These are phyloP conservation scores for Zaprionus taronus DNA, from an alignment of 1,140 invertebrate genomes.

Conservation along the genomic window DNA sequence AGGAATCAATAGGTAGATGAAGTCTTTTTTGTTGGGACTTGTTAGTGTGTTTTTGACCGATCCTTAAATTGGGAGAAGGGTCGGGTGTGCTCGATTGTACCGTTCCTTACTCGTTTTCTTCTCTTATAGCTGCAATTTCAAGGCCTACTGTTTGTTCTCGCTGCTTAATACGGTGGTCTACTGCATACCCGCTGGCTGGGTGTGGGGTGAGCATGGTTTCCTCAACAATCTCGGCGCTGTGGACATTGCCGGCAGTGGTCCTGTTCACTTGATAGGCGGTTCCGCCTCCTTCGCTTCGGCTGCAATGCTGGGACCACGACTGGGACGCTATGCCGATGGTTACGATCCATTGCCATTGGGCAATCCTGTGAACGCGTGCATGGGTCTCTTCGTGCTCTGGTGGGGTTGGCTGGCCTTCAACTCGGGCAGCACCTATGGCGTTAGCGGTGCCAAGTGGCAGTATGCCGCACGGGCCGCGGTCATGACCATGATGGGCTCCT, in stretches of 20 bases:
- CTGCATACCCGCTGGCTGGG: slow-evolving; percentile 91
- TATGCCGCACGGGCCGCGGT: slow-evolving; percentile 95
- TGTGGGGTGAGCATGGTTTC: slow-evolving; percentile 94
- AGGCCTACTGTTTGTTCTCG: slow-evolving; percentile 95
- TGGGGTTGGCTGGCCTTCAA: slow-evolving; percentile 98
- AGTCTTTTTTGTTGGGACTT: no score
- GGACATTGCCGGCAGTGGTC: slow-evolving; percentile 96
- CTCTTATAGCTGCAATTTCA: slow-evolving; percentile 88
- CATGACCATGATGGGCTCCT: slow-evolving; percentile 94
- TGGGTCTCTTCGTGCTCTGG: slow-evolving; percentile 97
- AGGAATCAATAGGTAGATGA: no score
- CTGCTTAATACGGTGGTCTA: slow-evolving; percentile 95
- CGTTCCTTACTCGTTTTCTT: neutral
- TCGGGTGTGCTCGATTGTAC: no score
- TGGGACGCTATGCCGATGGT: slow-evolving; percentile 93
- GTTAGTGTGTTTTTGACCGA: no score
- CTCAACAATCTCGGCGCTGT: slow-evolving; percentile 92
- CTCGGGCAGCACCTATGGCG: slow-evolving; percentile 94
- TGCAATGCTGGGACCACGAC: slow-evolving; percentile 93
- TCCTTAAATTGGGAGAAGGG: no score
- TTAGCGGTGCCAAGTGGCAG: slow-evolving; percentile 88
- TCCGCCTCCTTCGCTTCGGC: slow-evolving; percentile 93
- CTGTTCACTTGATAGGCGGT: slow-evolving; percentile 93
- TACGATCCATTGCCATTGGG: slow-evolving; percentile 91
- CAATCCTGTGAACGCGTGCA: slow-evolving; percentile 94